A percentile compares a stretch with the other conserved stretches of the same genome.
These are phyloP conservation scores for Morpho helenor DNA, from an alignment of 2,888 invertebrate species.

Conservation along the genomic window DNA sequence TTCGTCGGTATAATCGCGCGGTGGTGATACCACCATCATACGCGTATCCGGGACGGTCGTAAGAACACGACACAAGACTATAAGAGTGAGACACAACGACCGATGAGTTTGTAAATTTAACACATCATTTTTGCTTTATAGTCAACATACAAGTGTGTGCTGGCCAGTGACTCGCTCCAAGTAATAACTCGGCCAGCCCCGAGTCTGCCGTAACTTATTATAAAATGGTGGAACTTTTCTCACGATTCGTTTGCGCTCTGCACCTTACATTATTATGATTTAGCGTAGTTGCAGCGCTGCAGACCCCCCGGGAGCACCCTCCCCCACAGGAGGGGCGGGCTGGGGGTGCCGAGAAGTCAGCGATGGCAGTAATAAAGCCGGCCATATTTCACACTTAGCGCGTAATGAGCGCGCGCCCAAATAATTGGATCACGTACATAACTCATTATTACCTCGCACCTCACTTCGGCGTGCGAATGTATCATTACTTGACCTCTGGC, in stretches of 20 bases:
- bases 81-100: no score
- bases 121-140: no score
- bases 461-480: conserved; percentile 69
- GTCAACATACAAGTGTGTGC: no score
- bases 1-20: no score
- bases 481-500: conserved; percentile 58
- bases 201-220: conserved; percentile 12
- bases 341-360: conserved; percentile 44
- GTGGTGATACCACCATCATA: no score
- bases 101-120: no score
- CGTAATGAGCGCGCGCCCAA: conserved; percentile 80
- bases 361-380: conserved; percentile 73
- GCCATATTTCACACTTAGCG: conserved; percentile 80
- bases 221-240: conserved; percentile 28
- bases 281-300: conserved; percentile 69
- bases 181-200: no score
- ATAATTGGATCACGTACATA: conserved; percentile 81
- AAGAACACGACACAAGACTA: no score
- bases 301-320: conserved; percentile 36
- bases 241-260: conserved; percentile 42
- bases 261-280: conserved; percentile 75
- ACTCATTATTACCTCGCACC: conserved; percentile 79
- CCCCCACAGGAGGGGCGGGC: conserved; percentile 17
- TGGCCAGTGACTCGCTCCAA: no score
- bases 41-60: no score